Percentiles rank a stretch among this genome's conserved stretches.
phyloP scores from a whole-genome alignment of 2,797 vertebrate genomes.

The Adelosebastes latens region DNA sequence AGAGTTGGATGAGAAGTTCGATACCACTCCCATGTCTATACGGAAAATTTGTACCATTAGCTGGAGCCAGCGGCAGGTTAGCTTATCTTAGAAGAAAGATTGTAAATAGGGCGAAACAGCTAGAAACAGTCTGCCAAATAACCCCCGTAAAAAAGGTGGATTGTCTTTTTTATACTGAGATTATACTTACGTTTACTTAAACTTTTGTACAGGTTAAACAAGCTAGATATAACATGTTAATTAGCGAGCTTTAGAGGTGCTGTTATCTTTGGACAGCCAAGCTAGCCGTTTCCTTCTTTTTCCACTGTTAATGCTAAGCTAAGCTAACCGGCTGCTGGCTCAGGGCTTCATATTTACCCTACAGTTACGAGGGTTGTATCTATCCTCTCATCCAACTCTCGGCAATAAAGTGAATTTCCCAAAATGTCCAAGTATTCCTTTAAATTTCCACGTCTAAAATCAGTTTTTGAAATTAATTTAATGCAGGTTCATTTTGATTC shows the following conservation, averaged over 20 bases:
- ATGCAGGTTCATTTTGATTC: too few relatives aligned
- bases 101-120: not conserved
- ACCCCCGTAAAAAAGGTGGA: not conserved
- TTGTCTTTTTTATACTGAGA: not conserved
- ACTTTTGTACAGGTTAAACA: too few relatives aligned
- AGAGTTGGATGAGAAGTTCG: not conserved
- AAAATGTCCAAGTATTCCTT: not conserved
- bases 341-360: not conserved
- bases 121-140: not conserved
- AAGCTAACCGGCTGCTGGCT: not conserved
- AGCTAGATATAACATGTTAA: not conserved
- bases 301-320: not conserved
- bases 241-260: not conserved
- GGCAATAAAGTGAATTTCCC: not conserved
- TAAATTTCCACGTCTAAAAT: not conserved
- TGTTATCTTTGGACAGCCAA: not conserved
- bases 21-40: not conserved
- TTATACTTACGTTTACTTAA: accelerated
- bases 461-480: not conserved
- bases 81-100: not conserved
- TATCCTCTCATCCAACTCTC: not conserved
- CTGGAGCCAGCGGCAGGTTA: too few relatives aligned
- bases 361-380: not conserved
- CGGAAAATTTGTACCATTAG: accelerated
- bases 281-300: not conserved